Evolutionary conservation across 2,113 vertebrate species (phyloP).

Genomic region (Onychorhynchus coronatus): DNA sequence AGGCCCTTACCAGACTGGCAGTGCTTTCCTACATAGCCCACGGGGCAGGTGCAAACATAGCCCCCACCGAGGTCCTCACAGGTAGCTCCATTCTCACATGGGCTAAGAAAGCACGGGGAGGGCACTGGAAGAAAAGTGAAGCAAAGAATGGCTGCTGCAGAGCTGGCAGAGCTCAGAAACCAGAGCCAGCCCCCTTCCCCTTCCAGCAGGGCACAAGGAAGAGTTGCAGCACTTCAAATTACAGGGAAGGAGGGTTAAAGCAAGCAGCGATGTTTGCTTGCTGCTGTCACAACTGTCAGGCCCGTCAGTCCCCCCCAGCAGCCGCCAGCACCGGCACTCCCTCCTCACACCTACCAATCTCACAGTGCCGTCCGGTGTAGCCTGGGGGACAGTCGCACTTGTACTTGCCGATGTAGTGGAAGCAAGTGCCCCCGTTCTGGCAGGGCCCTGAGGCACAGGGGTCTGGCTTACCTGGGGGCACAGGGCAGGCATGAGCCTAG

Average conservation of each 20-base stretch:
- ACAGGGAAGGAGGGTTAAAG: not conserved
- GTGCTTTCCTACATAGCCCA: conserved; percentile 70
- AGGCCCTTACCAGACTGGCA: conserved; percentile 73
- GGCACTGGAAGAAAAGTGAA: conserved; percentile 40
- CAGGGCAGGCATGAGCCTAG: not conserved
- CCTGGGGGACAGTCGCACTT: conserved; percentile 90
- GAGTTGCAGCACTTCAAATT: not conserved
- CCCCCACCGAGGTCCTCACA: conserved; percentile 59
- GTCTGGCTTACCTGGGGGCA: conserved; percentile 87
- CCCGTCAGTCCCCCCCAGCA: not conserved
- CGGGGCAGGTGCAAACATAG: conserved; percentile 68
- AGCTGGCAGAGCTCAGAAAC: not conserved
- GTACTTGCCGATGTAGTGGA: conserved; percentile 98
- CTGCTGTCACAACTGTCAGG: rapidly evolving
- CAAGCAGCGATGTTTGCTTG: rapidly evolving
- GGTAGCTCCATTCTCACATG: conserved; percentile 74
- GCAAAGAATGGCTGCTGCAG: not conserved
- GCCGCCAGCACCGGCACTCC: rapidly evolving
- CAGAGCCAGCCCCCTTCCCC: not conserved
- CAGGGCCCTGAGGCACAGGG: conserved; percentile 93
- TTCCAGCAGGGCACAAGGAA: not conserved
- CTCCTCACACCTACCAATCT: conserved; percentile 73
- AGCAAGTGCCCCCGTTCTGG: conserved; percentile 93
- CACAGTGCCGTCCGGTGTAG: conserved; percentile 88
- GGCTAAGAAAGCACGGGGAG: conserved; percentile 71